Evolutionary conservation across 2,113 vertebrate species (phyloP).

Genomic region (Setophaga coronata): DNA sequence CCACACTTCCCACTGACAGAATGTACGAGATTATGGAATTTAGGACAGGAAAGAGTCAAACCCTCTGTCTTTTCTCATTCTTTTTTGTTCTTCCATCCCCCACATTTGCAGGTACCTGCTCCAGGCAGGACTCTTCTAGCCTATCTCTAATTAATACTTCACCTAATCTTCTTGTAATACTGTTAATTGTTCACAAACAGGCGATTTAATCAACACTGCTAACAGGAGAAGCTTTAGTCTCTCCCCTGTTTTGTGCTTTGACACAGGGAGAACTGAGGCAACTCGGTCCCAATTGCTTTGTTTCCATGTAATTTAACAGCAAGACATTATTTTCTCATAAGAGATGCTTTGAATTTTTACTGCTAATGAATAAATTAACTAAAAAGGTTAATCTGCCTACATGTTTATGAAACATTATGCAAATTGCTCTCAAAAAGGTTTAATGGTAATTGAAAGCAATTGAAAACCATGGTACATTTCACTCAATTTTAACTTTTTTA

Average conservation of each 20-base stretch:
- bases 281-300: slow-evolving; percentile 74
- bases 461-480: slow-evolving; percentile 77
- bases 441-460: slow-evolving; percentile 84
- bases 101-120: background rate
- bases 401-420: slow-evolving; percentile 86
- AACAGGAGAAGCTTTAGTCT: slow-evolving; percentile 54
- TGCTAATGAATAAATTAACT: slow-evolving; percentile 87
- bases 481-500: slow-evolving; percentile 60
- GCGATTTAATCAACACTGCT: slow-evolving; percentile 72
- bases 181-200: slow-evolving; percentile 73
- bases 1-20: background rate
- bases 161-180: slow-evolving; percentile 71
- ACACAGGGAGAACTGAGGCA: slow-evolving; percentile 65
- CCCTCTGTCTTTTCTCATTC: background rate
- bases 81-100: background rate
- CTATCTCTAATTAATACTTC: slow-evolving; percentile 74
- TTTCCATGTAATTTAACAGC: slow-evolving; percentile 84
- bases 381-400: slow-evolving; percentile 84
- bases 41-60: background rate
- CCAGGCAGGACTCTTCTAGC: slow-evolving; percentile 32
- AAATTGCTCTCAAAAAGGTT: slow-evolving; percentile 77
- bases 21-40: background rate
- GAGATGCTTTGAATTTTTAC: slow-evolving; percentile 81
- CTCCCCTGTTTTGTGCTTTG: slow-evolving; percentile 45
- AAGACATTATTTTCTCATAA: slow-evolving; percentile 81